These are phyloP conservation scores for Beroe forskalii DNA, from an alignment of 37 sponge, comb jelly and placozoan genomes.

Conservation along the genomic window DNA sequence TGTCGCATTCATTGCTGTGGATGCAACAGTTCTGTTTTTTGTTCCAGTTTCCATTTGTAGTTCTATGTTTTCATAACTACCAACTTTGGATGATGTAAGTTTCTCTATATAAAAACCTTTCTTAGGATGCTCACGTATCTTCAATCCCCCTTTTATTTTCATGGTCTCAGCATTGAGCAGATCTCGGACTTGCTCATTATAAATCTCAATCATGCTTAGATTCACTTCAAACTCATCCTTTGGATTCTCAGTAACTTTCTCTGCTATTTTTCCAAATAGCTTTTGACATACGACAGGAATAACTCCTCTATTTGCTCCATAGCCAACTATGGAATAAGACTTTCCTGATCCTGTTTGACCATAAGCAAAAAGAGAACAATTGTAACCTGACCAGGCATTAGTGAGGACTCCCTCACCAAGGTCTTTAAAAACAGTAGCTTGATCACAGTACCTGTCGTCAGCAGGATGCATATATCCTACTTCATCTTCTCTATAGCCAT, in stretches of 20 bases:
- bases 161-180: constrained; percentile 62
- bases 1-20: constrained; percentile 82
- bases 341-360: constrained; percentile 83
- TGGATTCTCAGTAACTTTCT: constrained; percentile 41
- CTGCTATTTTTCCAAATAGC: constrained; percentile 70
- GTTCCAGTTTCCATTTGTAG: constrained; percentile 71
- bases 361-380: constrained; percentile 81
- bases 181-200: constrained; percentile 80
- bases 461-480: constrained; percentile 70
- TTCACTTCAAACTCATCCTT: constrained; percentile 70
- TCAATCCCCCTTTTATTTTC: constrained; percentile 72
- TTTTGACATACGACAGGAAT: constrained; percentile 79
- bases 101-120: constrained; percentile 79
- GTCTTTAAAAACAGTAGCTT: constrained; percentile 75
- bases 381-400: constrained; percentile 83
- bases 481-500: constrained; percentile 68
- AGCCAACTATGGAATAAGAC: constrained; percentile 79
- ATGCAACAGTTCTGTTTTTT: constrained; percentile 75
- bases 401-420: constrained; percentile 77
- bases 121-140: constrained; percentile 73
- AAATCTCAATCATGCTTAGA: constrained; percentile 79
- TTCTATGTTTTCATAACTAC: constrained; percentile 72
- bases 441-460: constrained; percentile 72
- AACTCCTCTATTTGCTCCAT: constrained; percentile 78
- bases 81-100: constrained; percentile 67